A percentile compares a stretch with the other conserved stretches of the same genome.
Evolutionary conservation across 1,140 invertebrate species (phyloP).

Genomic region (Brachionus calyciflorus): DNA sequence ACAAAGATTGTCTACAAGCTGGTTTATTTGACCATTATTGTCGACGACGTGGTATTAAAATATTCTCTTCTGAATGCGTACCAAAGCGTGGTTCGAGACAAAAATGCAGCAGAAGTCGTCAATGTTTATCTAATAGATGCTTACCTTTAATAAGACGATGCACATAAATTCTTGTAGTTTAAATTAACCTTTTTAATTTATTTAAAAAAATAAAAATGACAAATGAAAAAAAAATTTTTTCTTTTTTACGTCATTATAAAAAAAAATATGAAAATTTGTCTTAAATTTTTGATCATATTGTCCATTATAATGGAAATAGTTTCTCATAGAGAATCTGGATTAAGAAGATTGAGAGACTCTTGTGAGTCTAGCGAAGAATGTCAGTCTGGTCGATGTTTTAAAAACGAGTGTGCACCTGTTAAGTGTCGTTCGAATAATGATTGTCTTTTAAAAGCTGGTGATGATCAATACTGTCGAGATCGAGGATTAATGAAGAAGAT

Average conservation of each 20-base stretch:
- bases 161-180: background rate
- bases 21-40: slow-evolving; percentile 32
- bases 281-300: background rate
- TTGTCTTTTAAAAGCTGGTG: background rate
- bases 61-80: slow-evolving; percentile 6
- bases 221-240: background rate
- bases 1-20: slow-evolving; percentile 7
- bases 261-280: background rate
- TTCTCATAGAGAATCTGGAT: background rate
- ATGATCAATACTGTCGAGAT: background rate
- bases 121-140: slow-evolving; percentile 1
- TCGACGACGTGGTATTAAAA: background rate
- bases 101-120: background rate
- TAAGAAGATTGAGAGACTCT: background rate
- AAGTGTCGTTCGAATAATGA: background rate
- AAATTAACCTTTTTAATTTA: background rate
- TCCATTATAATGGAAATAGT: background rate
- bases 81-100: slow-evolving; percentile 9
- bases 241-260: background rate
- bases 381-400: background rate
- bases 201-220: background rate
- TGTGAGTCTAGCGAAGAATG: slow-evolving; percentile 33
- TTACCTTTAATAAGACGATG: slow-evolving; percentile 23
- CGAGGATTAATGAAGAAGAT: background rate
- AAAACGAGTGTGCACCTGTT: background rate